phyloP scores from a whole-genome alignment of 2,888 invertebrate genomes.

The Sminthurides aquaticus region DNA sequence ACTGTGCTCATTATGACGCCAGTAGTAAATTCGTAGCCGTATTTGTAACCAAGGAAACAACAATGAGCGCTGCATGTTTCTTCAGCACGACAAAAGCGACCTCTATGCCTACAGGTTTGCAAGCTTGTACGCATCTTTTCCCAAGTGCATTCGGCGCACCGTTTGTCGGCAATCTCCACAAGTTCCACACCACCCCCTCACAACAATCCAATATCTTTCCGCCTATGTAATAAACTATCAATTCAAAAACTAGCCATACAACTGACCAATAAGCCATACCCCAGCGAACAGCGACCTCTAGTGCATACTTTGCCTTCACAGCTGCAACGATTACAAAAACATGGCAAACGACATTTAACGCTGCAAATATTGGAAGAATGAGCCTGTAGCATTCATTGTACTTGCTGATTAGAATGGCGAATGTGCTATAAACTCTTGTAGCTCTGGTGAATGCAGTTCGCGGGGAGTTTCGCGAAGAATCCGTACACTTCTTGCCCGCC shows the following conservation, averaged over 20 bases:
- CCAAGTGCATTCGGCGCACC: background rate
- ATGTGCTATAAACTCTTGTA: background rate
- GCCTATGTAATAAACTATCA: background rate
- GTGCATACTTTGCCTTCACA: background rate
- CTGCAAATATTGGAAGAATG: background rate
- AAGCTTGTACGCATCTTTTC: background rate
- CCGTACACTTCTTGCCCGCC: no score
- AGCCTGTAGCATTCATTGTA: background rate
- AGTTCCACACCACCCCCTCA: background rate
- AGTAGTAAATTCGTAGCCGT: background rate
- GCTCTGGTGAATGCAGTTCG: background rate
- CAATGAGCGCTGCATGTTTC: background rate
- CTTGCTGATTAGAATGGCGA: background rate
- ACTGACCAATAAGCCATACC: background rate
- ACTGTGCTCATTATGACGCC: background rate
- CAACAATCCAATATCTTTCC: background rate
- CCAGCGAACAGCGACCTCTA: background rate
- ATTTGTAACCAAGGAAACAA: background rate
- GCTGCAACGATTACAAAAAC: background rate
- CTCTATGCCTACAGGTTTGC: background rate
- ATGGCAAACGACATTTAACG: background rate
- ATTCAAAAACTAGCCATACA: background rate
- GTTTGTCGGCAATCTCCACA: background rate
- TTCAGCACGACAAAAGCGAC: background rate
- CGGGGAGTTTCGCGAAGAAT: background rate